These are phyloP conservation scores for Triplophysa yarkandensis DNA, from an alignment of 2,797 vertebrate genomes.

Conservation along the genomic window DNA sequence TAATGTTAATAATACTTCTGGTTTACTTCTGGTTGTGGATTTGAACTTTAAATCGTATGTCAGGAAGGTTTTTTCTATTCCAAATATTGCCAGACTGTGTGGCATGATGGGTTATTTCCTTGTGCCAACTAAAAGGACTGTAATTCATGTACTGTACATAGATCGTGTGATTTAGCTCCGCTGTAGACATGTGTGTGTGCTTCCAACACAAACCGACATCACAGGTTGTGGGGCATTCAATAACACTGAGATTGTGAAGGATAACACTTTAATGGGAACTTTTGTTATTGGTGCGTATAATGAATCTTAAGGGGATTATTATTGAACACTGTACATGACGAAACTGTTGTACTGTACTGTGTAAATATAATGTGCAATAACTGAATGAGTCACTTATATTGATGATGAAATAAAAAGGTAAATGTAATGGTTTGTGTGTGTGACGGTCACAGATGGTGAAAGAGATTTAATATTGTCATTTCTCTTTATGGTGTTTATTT, in stretches of 20 bases:
- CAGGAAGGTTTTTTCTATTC: neutral
- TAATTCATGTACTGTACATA: slow-evolving; percentile 14
- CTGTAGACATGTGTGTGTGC: neutral
- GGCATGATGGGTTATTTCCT: neutral
- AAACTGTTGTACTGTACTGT: slow-evolving; percentile 44
- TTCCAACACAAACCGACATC: slow-evolving; percentile 23
- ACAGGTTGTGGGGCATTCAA: slow-evolving; percentile 7
- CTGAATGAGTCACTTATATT: slow-evolving; percentile 10
- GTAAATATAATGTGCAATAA: slow-evolving; percentile 23
- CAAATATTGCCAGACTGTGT: neutral
- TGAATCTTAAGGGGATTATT: slow-evolving; percentile 2
- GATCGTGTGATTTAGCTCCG: neutral
- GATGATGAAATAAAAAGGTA: slow-evolving; percentile 37
- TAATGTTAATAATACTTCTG: no score
- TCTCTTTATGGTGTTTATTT: neutral
- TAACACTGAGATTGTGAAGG: neutral
- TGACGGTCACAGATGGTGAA: neutral
- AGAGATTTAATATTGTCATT: neutral
- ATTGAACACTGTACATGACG: slow-evolving; percentile 46
- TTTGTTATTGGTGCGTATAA: slow-evolving; percentile 5
- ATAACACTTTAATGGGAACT: neutral
- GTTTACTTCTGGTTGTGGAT: no score
- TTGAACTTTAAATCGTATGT: no score
- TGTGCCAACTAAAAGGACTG: neutral
- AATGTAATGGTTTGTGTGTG: neutral